Base-by-base conservation (phyloP, 2,888 invertebrate genomes). In the Monopis laevigella region DNA sequence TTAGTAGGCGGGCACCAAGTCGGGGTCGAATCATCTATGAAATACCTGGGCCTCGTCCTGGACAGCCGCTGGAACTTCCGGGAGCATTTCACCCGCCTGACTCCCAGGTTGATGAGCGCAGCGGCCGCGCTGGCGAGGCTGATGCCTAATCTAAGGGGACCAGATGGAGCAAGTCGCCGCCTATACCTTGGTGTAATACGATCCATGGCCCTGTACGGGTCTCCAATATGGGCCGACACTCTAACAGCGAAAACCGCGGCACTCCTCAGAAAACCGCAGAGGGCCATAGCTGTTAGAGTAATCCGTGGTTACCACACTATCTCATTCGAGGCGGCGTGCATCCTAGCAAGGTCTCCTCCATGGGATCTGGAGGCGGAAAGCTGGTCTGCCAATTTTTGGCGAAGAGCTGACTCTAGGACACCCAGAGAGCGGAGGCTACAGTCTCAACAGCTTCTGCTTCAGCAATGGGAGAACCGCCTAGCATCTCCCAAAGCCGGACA, bases 201-300 rank as follows among this genome's bases (percentile, higher is more conserved):
- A 17, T 40, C 38, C 4, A 43, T 42, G 40, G 43, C 46, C 21
- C 40, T 46, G 1, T 46, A 43, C 18, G 43, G 46, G 3, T 40
- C 42, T 1, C 46, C 43, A 1, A 34, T 42, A 4, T 46, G 46
- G 46, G 41, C 41, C 12, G 32, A 32, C 13, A 13, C 3, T 16
- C 32, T 32, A 12, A 12, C 32, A 12, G 13, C 32, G 13, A 12
- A 16, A 3, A 32, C 32, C 10, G 2, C 13, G 12, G 8, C 3
- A 12, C 32, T 13, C 12, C 10, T n/a, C 12, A 4, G 32, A 10
- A 10, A n/a, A 13, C n/a, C n/a, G n/a, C n/a, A n/a, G n/a, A n/a
- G n/a, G n/a, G n/a, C n/a, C n/a, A n/a, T n/a, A n/a, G n/a, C n/a
- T n/a, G n/a, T n/a, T n/a, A n/a, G n/a, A n/a, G n/a, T n/a, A n/a